A percentile compares a stretch with the other conserved stretches of the same genome.
Conservation (phyloP, 2,113 vertebrate genomes). For the Oceanites oceanicus region DNA sequence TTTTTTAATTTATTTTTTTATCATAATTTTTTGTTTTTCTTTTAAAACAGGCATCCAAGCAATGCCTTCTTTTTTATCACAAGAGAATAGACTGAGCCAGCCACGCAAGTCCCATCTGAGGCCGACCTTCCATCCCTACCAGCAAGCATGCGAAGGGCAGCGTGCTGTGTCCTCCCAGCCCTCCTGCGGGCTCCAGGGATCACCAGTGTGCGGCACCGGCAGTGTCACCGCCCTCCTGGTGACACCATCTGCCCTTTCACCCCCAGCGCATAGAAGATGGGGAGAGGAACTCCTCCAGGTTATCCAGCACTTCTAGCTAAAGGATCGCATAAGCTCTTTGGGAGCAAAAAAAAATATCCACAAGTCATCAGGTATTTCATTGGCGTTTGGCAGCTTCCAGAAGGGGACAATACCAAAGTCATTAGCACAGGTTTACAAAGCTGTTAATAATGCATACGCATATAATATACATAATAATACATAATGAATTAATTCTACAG, state of each 20-base stretch:
- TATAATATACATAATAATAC: not conserved
- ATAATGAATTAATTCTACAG: not conserved
- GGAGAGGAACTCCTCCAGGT: not conserved
- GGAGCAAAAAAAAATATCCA: not conserved
- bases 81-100: not conserved
- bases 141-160: not conserved
- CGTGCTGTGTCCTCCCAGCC: not conserved
- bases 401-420: not conserved
- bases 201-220: not conserved
- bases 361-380: not conserved
- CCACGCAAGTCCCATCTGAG: no score
- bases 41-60: not conserved
- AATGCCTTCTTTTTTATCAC: not conserved
- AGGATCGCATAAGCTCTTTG: not conserved
- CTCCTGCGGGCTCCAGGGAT: not conserved
- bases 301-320: not conserved
- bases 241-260: not conserved
- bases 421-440: not conserved
- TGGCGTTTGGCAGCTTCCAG: not conserved
- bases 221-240: not conserved
- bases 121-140: rapidly evolving
- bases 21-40: not conserved
- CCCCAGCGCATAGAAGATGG: not conserved
- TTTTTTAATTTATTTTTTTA: not conserved
- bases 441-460: not conserved